Base-by-base conservation (phyloP, 2,888 invertebrate genomes). In the Andrena minutula region DNA sequence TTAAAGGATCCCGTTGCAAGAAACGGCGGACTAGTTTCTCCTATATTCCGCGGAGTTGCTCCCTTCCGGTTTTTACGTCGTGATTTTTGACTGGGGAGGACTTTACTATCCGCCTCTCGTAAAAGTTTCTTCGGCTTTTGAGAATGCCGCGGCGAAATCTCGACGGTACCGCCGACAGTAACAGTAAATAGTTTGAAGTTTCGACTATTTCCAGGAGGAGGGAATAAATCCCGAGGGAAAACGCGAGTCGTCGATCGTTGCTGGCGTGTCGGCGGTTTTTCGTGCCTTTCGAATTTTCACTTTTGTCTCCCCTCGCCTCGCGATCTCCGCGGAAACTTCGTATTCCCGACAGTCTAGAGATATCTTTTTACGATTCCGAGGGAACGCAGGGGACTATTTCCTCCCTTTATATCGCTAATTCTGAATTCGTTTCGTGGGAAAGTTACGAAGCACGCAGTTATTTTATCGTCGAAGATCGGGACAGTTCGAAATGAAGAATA, bases 161-260 rank as follows among this genome's bases (percentile, higher is more conserved):
- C 64, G 12, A 8, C 51, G 58, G 41, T 41, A 60, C 65, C 70
- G 35, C 58, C 56, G 66, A 28, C 28, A 3, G 58, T 49, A 58
- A 68, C n/a, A 63, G 28, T 73, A 79, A 79, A 81, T 73, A 73
- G 63, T 73, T 58, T 4, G 49, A 60, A 81, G 12, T 30, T 79
- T 61, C 30, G 41, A n/a, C n/a, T 35, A 56, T 41, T 10, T 23
- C 32, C 32, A 16, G 8, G 6, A 4, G 20, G 5, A 16, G 56
- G 20, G n/a, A 51, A 69, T 69, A 71, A 78, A 80, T 71, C 71
- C n/a, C n/a, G 7, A 0, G 12, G n/a, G n/a, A 10, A 23, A 64
- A 41, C 58, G 69, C 49, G 49, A 69, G 75, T 35, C 49, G 56
- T 66, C 20, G 56, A 75, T 79, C 28, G 51, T 75, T 49, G 49